Base-by-base conservation (phyloP, 2,797 vertebrate genomes). In the Hemibagrus guttatus region DNA sequence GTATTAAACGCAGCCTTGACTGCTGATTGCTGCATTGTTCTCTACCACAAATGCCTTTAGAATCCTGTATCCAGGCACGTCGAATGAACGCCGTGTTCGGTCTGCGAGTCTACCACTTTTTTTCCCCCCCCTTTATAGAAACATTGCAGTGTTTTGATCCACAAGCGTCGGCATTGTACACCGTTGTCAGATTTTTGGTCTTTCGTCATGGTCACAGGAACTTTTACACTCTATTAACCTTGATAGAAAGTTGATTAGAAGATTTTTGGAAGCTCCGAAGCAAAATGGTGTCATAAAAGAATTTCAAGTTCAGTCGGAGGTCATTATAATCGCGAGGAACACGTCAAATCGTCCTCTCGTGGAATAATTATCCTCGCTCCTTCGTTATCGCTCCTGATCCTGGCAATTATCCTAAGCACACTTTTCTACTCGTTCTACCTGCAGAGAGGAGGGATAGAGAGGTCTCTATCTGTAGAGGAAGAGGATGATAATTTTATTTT, bases 1-100 rank as follows among this genome's bases (percentile, higher is more conserved):
- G 26, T 81, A 66, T 81, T 49, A 66, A 84, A 49, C 28, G 42
- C 16, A 69, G 83, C 76, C 87, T 87, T 87, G 83, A 58, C 54
- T 61, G 39, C 28, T 72, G 74, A 84, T 87, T 80, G 83, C 75
- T 28, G 21, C 39, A 84, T 42, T 63, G 75, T 71, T 84, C 56
- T 52, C 21, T 49, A n/a, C 16, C 12, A 13, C 61, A 31, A 61
- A 71, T 61, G 64, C 63, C 74, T 58, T 69, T 49, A 49, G 39
- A 61, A 79, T 58, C 59, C 52, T 58, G 59, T 17, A 76, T 59
- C n/a, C 69, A 6, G 28, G 61, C 69, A 31, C 46, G 42, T 2
- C 56, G 85, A 86, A 72, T 23, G 54, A 83, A 74, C 49, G 35
- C 49, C n/a, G 54, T 0, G 61, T 69, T 87, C 63, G 21, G 54